Percentiles rank a stretch among this genome's conserved stretches.
Conservation (phyloP, 1,140 invertebrate species). For the Metopolophium dirhodum region DNA sequence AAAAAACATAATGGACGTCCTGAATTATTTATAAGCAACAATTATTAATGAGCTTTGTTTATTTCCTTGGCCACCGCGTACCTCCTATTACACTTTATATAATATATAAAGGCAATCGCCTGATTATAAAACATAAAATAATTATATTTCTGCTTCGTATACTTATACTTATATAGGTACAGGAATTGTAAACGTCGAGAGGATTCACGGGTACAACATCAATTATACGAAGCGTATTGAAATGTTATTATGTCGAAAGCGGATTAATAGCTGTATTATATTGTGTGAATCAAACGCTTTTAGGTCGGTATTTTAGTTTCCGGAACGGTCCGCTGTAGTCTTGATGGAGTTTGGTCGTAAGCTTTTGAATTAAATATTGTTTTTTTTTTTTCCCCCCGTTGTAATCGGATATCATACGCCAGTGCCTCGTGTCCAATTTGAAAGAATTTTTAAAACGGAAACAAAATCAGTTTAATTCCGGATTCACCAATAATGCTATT, state of each 20-base stretch:
- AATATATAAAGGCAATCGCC: background rate
- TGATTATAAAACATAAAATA: conserved; percentile 12
- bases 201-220: background rate
- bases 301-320: background rate
- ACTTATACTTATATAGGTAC: background rate
- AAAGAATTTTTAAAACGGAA: background rate
- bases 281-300: background rate
- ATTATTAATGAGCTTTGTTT: conserved; percentile 18
- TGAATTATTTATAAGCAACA: conserved; percentile 27
- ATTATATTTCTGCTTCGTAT: background rate
- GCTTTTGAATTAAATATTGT: background rate
- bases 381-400: background rate
- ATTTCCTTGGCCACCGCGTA: background rate
- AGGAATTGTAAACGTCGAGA: background rate
- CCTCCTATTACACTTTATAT: background rate
- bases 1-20: background rate
- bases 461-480: background rate
- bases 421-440: background rate
- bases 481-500: background rate
- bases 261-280: conserved; percentile 18
- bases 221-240: background rate
- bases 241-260: background rate
- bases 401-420: background rate
- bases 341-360: background rate
- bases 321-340: background rate